Evolutionary conservation across 1,140 invertebrate genomes (phyloP), one percentile per base, ranked within the genome.

Genomic region (Cyrtorhinus lividipennis): DNA sequence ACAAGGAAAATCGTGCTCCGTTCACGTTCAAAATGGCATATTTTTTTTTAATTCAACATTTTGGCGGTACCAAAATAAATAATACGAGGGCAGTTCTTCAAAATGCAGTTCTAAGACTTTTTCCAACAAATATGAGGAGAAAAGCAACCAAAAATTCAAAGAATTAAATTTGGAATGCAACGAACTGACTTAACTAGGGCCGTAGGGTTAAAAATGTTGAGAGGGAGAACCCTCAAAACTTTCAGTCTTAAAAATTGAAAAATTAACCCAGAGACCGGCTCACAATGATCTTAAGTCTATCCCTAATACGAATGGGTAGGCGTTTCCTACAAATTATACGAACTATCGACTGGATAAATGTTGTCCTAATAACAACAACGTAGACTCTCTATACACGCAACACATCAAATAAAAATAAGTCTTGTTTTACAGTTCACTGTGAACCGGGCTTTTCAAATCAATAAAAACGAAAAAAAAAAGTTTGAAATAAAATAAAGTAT

Each of bases 91-190:
- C 48, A 53, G 48, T 53, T 53, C 48, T 22, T 53, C 20, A n/a
- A n/a, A n/a, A n/a, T n/a, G n/a, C n/a, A n/a, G n/a, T n/a, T n/a
- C n/a, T n/a, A n/a, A n/a, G n/a, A n/a, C n/a, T n/a, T n/a, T n/a
- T n/a, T n/a, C n/a, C n/a, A n/a, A n/a, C n/a, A n/a, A n/a, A n/a
- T n/a, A n/a, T n/a, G n/a, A n/a, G n/a, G n/a, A n/a, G n/a, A n/a
- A n/a, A n/a, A n/a, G n/a, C n/a, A n/a, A n/a, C n/a, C n/a, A n/a
- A n/a, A n/a, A n/a, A n/a, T n/a, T n/a, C n/a, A n/a, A n/a, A n/a
- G n/a, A n/a, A n/a, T n/a, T n/a, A n/a, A n/a, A n/a, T n/a, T n/a
- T 20, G 48, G 48, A 53, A 53, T 53, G 48, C 48, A 53, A 53
- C 18, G 48, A 53, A 8, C 5, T 8, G 48, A 53, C 18, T 20